A percentile compares a stretch with the other conserved stretches of the same genome.
Evolutionary conservation across 2,113 vertebrate species (phyloP).

Genomic region (Ciconia stormi): DNA sequence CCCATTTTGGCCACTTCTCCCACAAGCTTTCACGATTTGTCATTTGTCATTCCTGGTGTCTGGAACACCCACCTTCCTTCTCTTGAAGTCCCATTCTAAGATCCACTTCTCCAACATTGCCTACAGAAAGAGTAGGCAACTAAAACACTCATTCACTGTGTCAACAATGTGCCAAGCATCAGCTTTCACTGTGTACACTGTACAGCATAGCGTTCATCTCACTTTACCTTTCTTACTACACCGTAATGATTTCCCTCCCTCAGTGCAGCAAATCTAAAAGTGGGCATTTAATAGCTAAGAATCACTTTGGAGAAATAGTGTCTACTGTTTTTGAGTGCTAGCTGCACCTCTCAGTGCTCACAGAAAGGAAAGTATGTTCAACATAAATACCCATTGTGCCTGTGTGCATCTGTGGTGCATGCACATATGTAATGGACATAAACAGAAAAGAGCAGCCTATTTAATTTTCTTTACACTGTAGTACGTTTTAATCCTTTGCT

Average conservation of each 20-base stretch:
- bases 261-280: background rate
- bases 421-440: background rate
- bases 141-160: background rate
- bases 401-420: background rate
- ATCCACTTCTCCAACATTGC: conserved; percentile 48
- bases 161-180: background rate
- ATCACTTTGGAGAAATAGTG: background rate
- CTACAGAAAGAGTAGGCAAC: conserved; percentile 58
- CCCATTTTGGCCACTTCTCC: conserved; percentile 28
- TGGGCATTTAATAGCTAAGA: background rate
- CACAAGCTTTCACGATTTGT: conserved; percentile 5
- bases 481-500: background rate
- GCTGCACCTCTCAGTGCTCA: background rate
- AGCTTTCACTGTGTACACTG: background rate
- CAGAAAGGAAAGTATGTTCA: background rate
- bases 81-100: conserved; percentile 40
- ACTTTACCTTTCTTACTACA: background rate
- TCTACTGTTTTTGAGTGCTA: background rate
- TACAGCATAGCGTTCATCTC: background rate
- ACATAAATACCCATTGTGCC: background rate
- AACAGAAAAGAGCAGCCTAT: background rate
- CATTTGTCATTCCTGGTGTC: background rate
- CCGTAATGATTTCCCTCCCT: background rate
- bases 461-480: background rate
- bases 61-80: conserved; percentile 26